These are phyloP conservation scores for Palythoa heliodiscus DNA, from an alignment of 92 coral and sea anemone genomes.

Conservation along the genomic window DNA sequence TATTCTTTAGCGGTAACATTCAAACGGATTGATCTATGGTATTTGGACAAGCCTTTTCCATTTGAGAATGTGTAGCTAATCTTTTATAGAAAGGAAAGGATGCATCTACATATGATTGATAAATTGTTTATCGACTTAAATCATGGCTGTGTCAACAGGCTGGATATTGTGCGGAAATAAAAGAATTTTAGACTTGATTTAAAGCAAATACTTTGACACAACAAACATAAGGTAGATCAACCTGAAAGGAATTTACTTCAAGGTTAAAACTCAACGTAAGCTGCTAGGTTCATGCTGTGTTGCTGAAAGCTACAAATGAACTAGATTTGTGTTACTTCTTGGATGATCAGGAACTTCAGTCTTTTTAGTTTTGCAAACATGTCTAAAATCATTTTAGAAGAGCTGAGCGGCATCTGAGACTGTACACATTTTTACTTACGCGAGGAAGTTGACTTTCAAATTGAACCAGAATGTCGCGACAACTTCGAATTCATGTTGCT, in stretches of 20 bases:
- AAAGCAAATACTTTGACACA: constrained; percentile 24
- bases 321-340: neutral
- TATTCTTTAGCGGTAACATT: no score
- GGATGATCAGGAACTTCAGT: no score
- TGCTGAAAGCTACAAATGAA: neutral
- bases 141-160: constrained; percentile 1
- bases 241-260: neutral
- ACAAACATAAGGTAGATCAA: neutral
- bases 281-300: neutral
- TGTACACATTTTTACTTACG: neutral
- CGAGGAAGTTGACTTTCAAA: no score
- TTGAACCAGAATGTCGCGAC: neutral
- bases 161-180: constrained; percentile 7
- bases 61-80: no score
- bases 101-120: no score
- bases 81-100: no score
- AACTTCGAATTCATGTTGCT: neutral
- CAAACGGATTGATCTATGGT: no score
- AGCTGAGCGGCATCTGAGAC: constrained; percentile 9
- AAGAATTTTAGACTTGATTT: constrained; percentile 31
- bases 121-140: no score
- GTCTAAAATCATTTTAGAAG: neutral
- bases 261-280: neutral
- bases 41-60: no score
- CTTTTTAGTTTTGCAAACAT: no score